Conservation (phyloP, 2,797 vertebrate species). For the Rhynchotus rufescens region DNA sequence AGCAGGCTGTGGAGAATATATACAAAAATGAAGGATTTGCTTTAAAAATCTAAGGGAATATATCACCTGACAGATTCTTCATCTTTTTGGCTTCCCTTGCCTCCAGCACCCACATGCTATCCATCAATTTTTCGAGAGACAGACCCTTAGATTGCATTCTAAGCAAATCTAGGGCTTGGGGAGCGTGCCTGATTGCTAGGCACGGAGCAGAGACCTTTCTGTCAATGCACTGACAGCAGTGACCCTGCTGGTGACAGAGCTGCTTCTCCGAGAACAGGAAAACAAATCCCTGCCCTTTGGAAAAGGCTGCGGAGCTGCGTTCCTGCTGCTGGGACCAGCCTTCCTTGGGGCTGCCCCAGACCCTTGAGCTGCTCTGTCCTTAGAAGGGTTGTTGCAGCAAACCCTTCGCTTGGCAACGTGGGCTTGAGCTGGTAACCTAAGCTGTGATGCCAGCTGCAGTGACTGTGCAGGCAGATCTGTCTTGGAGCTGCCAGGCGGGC, state of each 20-base stretch:
- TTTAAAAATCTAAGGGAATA: slow-evolving; percentile 16
- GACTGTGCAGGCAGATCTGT: not conserved
- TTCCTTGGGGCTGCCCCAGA: not conserved
- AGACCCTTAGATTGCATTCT: slow-evolving; percentile 15
- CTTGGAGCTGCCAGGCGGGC: not conserved
- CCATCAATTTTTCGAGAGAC: slow-evolving; percentile 17
- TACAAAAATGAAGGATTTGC: slow-evolving; percentile 28
- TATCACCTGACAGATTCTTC: slow-evolving; percentile 19
- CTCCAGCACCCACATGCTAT: slow-evolving; percentile 23
- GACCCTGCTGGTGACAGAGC: not conserved
- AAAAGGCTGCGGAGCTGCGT: fast-evolving
- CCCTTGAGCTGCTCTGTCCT: not conserved
- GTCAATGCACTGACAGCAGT: fast-evolving
- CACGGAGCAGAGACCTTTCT: slow-evolving; percentile 21
- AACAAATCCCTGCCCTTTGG: not conserved
- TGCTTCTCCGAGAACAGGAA: not conserved
- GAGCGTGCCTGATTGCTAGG: slow-evolving; percentile 16
- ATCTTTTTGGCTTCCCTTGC: slow-evolving; percentile 40
- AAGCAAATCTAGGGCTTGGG: not conserved
- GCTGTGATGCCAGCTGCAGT: not conserved
- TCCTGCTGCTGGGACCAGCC: not conserved
- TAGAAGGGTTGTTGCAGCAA: not conserved
- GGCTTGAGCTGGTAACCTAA: not conserved
- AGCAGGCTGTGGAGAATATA: not conserved
- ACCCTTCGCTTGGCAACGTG: not conserved